A percentile compares a stretch with the other conserved stretches of the same genome.
Evolutionary conservation across 1,140 invertebrate species (phyloP).

Genomic region (Orussus abietinus): DNA sequence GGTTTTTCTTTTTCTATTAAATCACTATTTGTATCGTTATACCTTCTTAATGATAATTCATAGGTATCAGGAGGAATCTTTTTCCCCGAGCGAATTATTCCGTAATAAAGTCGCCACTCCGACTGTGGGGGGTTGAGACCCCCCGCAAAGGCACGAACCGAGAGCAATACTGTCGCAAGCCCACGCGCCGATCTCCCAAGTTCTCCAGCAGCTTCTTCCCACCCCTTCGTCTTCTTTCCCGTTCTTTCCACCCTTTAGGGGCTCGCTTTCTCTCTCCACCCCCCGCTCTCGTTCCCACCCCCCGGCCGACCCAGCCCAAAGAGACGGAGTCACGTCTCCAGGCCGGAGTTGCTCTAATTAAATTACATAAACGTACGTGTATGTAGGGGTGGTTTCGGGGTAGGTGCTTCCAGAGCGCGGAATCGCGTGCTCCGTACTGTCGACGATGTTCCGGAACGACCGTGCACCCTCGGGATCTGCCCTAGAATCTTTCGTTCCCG

Average conservation of each 20-base stretch:
- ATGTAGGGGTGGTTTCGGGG: constrained; percentile 25
- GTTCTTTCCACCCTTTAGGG: not conserved
- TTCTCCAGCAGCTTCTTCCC: constrained; percentile 19
- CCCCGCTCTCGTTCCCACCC: constrained; percentile 7
- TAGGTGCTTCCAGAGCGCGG: constrained; percentile 7
- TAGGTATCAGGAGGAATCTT: no score
- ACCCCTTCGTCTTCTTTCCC: constrained; percentile 9
- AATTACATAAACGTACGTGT: constrained; percentile 50
- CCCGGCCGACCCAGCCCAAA: constrained; percentile 27
- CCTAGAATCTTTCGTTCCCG: no score
- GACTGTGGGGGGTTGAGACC: no score
- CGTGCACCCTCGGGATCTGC: no score
- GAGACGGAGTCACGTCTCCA: constrained; percentile 44
- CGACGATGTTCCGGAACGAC: constrained; percentile 19
- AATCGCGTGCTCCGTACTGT: constrained; percentile 16
- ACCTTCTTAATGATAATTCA: no score
- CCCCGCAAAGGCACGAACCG: constrained; percentile 26
- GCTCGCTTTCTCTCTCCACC: constrained; percentile 13
- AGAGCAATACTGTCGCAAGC: constrained; percentile 29
- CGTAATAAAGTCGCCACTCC: no score
- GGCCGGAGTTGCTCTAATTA: constrained; percentile 46
- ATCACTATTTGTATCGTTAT: no score
- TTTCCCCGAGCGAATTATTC: no score
- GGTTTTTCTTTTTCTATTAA: no score
- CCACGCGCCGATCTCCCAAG: constrained; percentile 23